phyloP scores from a whole-genome alignment of 2,888 invertebrate genomes.

The Steromphala cineraria region DNA sequence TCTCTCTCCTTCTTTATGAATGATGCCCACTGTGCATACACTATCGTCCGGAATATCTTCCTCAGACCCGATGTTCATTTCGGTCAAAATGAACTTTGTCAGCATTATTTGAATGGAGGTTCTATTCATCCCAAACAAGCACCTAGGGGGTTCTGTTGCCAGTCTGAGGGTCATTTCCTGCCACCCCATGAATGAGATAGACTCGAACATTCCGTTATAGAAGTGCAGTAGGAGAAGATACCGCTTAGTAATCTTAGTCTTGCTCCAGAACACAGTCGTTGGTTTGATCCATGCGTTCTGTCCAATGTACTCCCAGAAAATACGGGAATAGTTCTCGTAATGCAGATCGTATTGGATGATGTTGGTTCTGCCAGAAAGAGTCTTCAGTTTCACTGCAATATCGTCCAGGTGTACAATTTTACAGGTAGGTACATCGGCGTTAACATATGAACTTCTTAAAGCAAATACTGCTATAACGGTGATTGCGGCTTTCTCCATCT shows the following conservation, averaged over 20 bases:
- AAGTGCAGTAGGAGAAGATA: slow-evolving; percentile 31
- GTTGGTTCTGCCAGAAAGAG: neutral
- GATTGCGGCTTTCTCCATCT: too few species aligned
- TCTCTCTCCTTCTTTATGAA: slow-evolving; percentile 21
- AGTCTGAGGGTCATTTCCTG: neutral
- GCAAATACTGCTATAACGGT: too few species aligned
- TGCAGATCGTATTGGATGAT: neutral
- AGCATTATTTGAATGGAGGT: neutral
- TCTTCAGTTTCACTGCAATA: too few species aligned
- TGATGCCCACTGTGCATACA: slow-evolving; percentile 25
- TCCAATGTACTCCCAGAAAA: neutral
- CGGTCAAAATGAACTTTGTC: slow-evolving; percentile 18
- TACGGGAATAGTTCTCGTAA: neutral
- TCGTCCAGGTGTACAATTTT: too few species aligned
- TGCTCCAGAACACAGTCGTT: neutral
- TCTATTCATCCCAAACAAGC: slow-evolving; percentile 11
- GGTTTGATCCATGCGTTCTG: neutral
- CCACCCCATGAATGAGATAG: slow-evolving; percentile 16
- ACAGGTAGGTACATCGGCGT: too few species aligned
- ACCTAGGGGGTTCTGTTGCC: slow-evolving; percentile 3
- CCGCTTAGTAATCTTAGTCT: neutral
- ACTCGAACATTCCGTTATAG: slow-evolving; percentile 30
- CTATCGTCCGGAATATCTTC: neutral
- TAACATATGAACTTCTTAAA: too few species aligned
- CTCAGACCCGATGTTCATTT: neutral